Conservation (phyloP, 2,797 vertebrate genomes). For the Oophaga sylvatica region DNA sequence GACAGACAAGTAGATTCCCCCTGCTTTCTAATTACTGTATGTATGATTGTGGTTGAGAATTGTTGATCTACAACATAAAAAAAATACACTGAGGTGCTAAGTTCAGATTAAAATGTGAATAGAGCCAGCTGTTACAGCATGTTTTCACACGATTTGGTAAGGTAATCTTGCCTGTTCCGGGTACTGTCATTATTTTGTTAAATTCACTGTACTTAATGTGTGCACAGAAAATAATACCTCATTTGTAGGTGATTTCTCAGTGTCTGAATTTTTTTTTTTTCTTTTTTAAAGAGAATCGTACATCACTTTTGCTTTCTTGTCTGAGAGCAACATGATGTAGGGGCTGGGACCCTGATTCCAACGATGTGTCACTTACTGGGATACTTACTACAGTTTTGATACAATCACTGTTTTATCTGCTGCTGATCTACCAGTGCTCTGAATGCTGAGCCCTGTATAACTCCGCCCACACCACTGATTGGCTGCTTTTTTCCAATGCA, state of each 20-base stretch:
- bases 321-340: too few species aligned
- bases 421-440: too few species aligned
- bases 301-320: too few species aligned
- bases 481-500: too few species aligned
- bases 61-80: neutral
- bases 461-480: too few species aligned
- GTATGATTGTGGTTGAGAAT: neutral
- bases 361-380: too few species aligned
- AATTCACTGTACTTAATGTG: constrained; percentile 17
- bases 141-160: constrained; percentile 17
- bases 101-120: neutral
- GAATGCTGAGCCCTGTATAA: too few species aligned
- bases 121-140: neutral
- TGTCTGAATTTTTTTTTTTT: too few species aligned
- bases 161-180: neutral
- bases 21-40: neutral
- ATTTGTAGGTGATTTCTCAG: neutral
- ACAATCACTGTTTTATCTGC: too few species aligned
- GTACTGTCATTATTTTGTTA: constrained; percentile 20
- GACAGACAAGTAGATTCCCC: neutral
- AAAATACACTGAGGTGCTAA: neutral
- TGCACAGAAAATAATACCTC: neutral
- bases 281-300: neutral
- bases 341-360: too few species aligned
- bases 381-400: too few species aligned